Evolutionary conservation across 2,113 vertebrate genomes (phyloP).

Genomic region (Callionymus lyra): DNA sequence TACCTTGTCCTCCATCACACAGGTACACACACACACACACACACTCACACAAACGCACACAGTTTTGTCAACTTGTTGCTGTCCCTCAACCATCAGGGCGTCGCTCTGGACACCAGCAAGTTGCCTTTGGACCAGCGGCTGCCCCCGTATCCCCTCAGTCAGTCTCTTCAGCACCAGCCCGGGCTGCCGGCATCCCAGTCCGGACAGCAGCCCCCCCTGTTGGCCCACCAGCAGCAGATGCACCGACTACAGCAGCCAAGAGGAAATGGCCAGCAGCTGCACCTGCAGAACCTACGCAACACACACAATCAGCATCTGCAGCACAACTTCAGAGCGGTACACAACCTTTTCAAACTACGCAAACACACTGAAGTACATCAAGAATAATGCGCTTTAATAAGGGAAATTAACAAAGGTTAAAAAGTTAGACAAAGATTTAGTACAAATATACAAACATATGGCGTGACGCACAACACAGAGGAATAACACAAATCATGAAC

Average conservation of each 20-base stretch:
- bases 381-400: too few relatives aligned
- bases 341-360: too few relatives aligned
- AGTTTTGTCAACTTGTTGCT: background rate
- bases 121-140: slow-evolving; percentile 76
- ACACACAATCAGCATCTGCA: slow-evolving; percentile 6
- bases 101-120: slow-evolving; percentile 84
- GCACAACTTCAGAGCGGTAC: slow-evolving; percentile 10
- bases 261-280: slow-evolving; percentile 25
- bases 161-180: slow-evolving; percentile 57
- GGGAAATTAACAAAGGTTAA: too few relatives aligned
- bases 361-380: too few relatives aligned
- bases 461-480: too few relatives aligned
- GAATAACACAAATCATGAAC: too few relatives aligned
- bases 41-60: background rate
- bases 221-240: slow-evolving; percentile 40
- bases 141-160: slow-evolving; percentile 72
- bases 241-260: slow-evolving; percentile 39
- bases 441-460: too few relatives aligned
- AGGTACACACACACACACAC: slow-evolving; percentile 63
- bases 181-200: slow-evolving; percentile 27
- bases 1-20: slow-evolving; percentile 91
- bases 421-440: too few relatives aligned
- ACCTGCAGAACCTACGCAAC: slow-evolving; percentile 56
- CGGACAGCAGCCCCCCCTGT: slow-evolving; percentile 23
- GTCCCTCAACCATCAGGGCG: slow-evolving; percentile 63